phyloP scores from a whole-genome alignment of 2,888 invertebrate genomes.

The Aleiodes leptofemur region DNA sequence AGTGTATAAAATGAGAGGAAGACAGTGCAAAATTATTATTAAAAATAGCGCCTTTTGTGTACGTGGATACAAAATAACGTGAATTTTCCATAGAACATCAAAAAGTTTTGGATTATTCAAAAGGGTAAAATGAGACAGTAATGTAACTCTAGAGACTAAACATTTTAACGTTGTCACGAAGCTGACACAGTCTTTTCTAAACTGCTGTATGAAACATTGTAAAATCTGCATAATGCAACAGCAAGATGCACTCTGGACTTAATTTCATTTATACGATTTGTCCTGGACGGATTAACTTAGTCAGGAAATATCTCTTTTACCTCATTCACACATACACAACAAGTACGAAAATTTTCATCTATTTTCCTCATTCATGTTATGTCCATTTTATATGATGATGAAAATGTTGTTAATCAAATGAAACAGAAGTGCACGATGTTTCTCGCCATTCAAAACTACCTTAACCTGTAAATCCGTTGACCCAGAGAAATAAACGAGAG shows the following conservation, averaged over 20 bases:
- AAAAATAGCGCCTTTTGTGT: too few relatives aligned
- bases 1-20: too few relatives aligned
- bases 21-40: too few relatives aligned
- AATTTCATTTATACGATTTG: slow-evolving; percentile 59
- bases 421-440: slow-evolving; percentile 5
- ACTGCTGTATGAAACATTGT: slow-evolving; percentile 58
- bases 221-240: slow-evolving; percentile 65
- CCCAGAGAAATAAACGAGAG: slow-evolving; percentile 34
- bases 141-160: too few relatives aligned
- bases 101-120: neutral
- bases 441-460: slow-evolving; percentile 16
- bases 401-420: slow-evolving; percentile 45
- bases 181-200: slow-evolving; percentile 59
- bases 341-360: neutral
- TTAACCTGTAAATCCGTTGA: slow-evolving; percentile 37
- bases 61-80: slow-evolving; percentile 48
- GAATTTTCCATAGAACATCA: neutral
- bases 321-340: neutral
- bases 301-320: slow-evolving; percentile 6
- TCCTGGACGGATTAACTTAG: slow-evolving; percentile 54
- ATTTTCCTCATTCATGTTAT: slow-evolving; percentile 26
- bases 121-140: slow-evolving; percentile 19
- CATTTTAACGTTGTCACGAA: too few relatives aligned
- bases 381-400: slow-evolving; percentile 36
- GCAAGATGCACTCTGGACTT: slow-evolving; percentile 56